These are phyloP conservation scores for Philereme transversata DNA, from an alignment of 2,888 invertebrate species.

Conservation along the genomic window DNA sequence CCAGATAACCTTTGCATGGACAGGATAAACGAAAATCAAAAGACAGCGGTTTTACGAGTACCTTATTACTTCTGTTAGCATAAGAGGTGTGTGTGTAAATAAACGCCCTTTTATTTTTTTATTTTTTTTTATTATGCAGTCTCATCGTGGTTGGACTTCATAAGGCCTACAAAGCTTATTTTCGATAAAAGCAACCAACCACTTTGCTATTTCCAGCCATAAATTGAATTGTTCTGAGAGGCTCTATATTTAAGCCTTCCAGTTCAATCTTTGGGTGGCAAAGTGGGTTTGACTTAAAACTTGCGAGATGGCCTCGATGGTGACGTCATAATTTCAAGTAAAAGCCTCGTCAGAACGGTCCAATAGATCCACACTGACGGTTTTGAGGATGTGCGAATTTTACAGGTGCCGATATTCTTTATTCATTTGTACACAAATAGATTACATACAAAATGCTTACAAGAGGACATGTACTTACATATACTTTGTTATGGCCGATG, in stretches of 20 bases:
- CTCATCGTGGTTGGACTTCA: too few relatives aligned
- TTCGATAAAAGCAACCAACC: slow-evolving; percentile 2
- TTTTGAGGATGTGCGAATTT: slow-evolving; percentile 35
- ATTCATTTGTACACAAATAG: neutral
- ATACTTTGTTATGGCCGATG: too few relatives aligned
- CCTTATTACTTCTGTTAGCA: too few relatives aligned
- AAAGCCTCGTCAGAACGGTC: slow-evolving; percentile 62
- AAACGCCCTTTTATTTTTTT: too few relatives aligned
- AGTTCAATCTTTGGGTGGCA: slow-evolving; percentile 35
- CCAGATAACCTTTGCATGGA: too few relatives aligned
- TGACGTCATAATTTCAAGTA: slow-evolving; percentile 65
- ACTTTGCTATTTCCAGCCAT: slow-evolving; percentile 19
- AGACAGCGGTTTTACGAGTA: too few relatives aligned
- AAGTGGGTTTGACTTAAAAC: slow-evolving; percentile 54
- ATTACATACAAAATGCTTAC: too few relatives aligned
- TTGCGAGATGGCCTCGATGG: slow-evolving; percentile 38
- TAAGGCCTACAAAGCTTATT: neutral
- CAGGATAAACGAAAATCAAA: too few relatives aligned
- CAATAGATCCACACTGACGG: slow-evolving; percentile 60
- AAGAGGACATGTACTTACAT: too few relatives aligned
- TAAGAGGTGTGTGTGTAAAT: too few relatives aligned
- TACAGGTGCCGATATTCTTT: slow-evolving; percentile 1
- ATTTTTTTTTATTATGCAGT: too few relatives aligned
- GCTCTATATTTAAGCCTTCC: slow-evolving; percentile 27
- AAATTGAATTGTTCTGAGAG: slow-evolving; percentile 27